Conservation (phyloP, 2,888 invertebrate genomes). For the Drosophila kokeensis region DNA sequence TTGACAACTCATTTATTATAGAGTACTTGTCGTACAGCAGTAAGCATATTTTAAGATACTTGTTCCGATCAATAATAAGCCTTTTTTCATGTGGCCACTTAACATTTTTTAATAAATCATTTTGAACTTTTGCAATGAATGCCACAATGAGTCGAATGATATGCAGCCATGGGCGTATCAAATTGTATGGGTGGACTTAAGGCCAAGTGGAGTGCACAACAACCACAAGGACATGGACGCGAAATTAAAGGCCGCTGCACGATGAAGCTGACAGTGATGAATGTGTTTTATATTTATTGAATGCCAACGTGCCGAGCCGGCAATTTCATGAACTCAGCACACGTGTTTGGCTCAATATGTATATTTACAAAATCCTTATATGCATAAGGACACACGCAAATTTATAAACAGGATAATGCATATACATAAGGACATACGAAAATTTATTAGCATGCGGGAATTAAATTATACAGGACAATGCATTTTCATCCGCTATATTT, state of each 20-base stretch:
- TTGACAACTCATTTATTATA: background rate
- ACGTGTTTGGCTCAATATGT: background rate
- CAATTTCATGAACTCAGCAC: conserved; percentile 18
- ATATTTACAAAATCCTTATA: conserved; percentile 14
- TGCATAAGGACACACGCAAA: conserved; percentile 24
- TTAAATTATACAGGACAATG: conserved; percentile 1
- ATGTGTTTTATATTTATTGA: conserved; percentile 71
- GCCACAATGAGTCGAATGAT: conserved; percentile 12
- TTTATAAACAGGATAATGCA: conserved; percentile 3
- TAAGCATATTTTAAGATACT: background rate
- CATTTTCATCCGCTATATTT: background rate
- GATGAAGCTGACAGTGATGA: conserved; percentile 70
- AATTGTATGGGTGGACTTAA: conserved; percentile 3
- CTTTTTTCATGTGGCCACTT: background rate
- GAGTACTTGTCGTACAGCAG: background rate
- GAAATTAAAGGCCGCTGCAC: conserved; percentile 44
- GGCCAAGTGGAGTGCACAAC: conserved; percentile 2
- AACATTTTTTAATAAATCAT: background rate
- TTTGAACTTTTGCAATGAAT: background rate
- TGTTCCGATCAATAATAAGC: background rate
- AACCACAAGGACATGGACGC: conserved; percentile 1
- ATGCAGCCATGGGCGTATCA: conserved; percentile 26
- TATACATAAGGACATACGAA: conserved; percentile 19
- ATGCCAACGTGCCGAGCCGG: conserved; percentile 27
- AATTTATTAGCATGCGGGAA: background rate